Conservation (phyloP, 2,888 invertebrate genomes). For the Eueremaeus valkanovi region DNA sequence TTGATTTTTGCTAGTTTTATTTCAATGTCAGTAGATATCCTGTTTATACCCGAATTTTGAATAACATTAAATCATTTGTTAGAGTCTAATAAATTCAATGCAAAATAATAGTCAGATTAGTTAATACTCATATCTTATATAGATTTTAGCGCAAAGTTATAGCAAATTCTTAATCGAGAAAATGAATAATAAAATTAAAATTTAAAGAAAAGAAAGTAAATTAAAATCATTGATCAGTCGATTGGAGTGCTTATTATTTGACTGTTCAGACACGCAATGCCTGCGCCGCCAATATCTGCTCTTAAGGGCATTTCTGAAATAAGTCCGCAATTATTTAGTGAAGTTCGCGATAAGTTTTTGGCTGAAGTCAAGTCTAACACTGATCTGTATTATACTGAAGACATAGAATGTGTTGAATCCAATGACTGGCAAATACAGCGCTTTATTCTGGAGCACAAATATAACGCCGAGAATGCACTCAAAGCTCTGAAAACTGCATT, state of each 20-base stretch:
- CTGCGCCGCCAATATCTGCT: constrained; percentile 38
- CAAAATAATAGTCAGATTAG: too few species aligned
- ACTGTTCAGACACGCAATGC: constrained; percentile 33
- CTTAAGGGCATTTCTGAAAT: constrained; percentile 22
- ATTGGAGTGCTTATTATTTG: background rate
- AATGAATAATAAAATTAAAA: too few species aligned
- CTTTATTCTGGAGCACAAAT: constrained; percentile 36
- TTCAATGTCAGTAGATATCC: too few species aligned
- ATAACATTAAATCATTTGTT: too few species aligned
- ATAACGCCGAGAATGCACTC: constrained; percentile 29
- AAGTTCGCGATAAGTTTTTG: constrained; percentile 33
- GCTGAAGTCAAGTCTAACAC: constrained; percentile 31
- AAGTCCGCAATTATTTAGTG: constrained; percentile 12
- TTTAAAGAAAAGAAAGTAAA: too few species aligned
- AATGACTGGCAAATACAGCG: constrained; percentile 41
- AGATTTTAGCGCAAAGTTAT: too few species aligned
- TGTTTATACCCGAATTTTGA: too few species aligned
- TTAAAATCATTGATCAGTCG: background rate
- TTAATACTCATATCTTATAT: too few species aligned
- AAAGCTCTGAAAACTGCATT: constrained; percentile 21
- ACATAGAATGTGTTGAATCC: constrained; percentile 33
- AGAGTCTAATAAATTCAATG: too few species aligned
- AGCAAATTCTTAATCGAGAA: too few species aligned
- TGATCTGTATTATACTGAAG: constrained; percentile 28
- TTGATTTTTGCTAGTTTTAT: too few species aligned